Evolutionary conservation across 2,888 invertebrate genomes (phyloP), one percentile per base, ranked within the genome.

Genomic region (Euspilapteryx auroguttella): DNA sequence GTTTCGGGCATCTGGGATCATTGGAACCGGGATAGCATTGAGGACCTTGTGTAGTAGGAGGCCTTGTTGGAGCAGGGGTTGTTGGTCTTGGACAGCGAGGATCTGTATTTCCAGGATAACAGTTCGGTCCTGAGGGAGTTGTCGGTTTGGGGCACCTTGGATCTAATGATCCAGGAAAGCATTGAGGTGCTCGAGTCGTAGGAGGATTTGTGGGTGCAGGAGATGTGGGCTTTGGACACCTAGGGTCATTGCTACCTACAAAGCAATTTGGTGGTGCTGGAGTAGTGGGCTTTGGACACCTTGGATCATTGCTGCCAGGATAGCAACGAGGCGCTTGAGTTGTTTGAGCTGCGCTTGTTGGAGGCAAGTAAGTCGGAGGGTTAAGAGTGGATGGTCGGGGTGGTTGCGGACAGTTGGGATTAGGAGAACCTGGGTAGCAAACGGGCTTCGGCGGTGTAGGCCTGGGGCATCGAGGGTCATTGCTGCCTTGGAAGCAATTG

Each of bases 401-500:
- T 1, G 34, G 31, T 1, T 30, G 35, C 1, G 39, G 34, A 1
- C 40, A 35, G 1, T 40, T 41, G 0, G 45, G 42, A 14, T 30
- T 32, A 0, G 49, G 44, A 2, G 42, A 44, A 1, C 55, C 56
- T 4, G 55, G 59, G 17, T 42, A 54, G 23, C 64, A 68, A 3
- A 37, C 34, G 0, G 49, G 51, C 30, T 41, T 40, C 1, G 37
- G 37, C 3, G 45, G 38, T 1, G 43, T 42, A 8, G 45, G 36
- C 26, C 40, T 45, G 27, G 40, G 50, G 33, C 39, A 55, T 33
- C 37, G 24, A 1, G 52, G 48, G 34, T 61, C 57, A 0, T 32
- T 41, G 2, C 42, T 45, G 21, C 61, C 62, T n/a, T 64, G 63
- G 39, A 50, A 58, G 12, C 56, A 55, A 2, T 34, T 32, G 10